A percentile compares a stretch with the other conserved stretches of the same genome.
Evolutionary conservation across 1,140 invertebrate species (phyloP).

Genomic region (Psilanteris sp.): DNA sequence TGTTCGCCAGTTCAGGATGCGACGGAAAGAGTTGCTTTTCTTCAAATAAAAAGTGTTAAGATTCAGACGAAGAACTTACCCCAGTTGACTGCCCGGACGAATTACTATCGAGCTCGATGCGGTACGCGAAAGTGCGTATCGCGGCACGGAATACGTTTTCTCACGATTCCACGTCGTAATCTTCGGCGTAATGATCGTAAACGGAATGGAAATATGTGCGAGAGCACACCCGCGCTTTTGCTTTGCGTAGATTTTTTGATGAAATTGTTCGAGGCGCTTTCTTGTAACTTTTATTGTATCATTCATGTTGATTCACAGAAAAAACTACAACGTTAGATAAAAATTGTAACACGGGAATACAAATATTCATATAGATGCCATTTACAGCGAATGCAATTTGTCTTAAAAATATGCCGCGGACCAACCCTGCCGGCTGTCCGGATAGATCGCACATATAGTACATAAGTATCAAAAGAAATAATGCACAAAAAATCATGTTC

Average conservation of each 20-base stretch:
- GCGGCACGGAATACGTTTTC: too few species aligned
- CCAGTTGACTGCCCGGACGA: too few species aligned
- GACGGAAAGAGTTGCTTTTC: too few species aligned
- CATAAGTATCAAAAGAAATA: constrained; percentile 42
- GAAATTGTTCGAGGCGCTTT: constrained; percentile 45
- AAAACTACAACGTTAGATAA: constrained; percentile 56
- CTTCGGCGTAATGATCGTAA: too few species aligned
- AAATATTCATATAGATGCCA: constrained; percentile 42
- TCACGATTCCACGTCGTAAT: too few species aligned
- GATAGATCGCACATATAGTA: constrained; percentile 26
- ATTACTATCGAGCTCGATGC: too few species aligned
- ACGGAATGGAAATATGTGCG: too few species aligned
- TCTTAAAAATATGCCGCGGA: constrained; percentile 30
- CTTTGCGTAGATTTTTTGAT: constrained; percentile 6
- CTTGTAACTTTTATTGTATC: constrained; percentile 40
- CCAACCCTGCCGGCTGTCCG: background rate
- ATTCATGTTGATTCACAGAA: constrained; percentile 42
- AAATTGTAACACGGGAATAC: constrained; percentile 55
- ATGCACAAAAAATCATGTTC: constrained; percentile 27
- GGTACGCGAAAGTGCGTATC: too few species aligned
- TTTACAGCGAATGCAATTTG: constrained; percentile 43
- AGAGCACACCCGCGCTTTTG: constrained; percentile 1
- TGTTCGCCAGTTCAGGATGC: too few species aligned
- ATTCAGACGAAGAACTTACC: too few species aligned
- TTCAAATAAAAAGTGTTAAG: too few species aligned